These are phyloP conservation scores for Anoplophora glabripennis DNA, from an alignment of 1,140 invertebrate species.

Conservation along the genomic window DNA sequence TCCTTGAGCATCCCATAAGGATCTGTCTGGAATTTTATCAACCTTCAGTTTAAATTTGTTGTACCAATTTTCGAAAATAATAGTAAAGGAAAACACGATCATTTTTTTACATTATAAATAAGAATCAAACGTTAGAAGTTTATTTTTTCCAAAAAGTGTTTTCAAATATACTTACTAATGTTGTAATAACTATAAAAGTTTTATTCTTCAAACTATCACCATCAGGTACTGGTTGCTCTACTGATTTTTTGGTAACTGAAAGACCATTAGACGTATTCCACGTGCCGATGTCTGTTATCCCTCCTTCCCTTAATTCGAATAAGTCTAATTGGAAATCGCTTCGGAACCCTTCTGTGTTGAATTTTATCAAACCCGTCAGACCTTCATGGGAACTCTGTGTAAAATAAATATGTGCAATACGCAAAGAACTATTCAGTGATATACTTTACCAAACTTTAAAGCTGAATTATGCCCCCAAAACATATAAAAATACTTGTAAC, in stretches of 20 bases:
- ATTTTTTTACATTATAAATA: not conserved
- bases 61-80: not conserved
- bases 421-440: too few relatives aligned
- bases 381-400: constrained; percentile 52
- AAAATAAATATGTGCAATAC: too few relatives aligned
- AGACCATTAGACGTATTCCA: constrained; percentile 67
- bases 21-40: constrained; percentile 58
- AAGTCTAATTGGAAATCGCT: constrained; percentile 79
- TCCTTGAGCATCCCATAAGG: constrained; percentile 75
- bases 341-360: constrained; percentile 81
- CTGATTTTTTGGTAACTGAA: constrained; percentile 48
- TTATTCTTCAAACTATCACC: constrained; percentile 66
- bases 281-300: constrained; percentile 68
- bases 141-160: not conserved
- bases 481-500: too few relatives aligned
- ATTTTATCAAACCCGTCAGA: constrained; percentile 78
- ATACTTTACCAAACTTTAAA: too few relatives aligned
- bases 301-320: constrained; percentile 67
- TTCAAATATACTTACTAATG: constrained; percentile 63
- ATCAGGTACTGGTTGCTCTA: constrained; percentile 44
- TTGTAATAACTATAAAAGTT: constrained; percentile 80
- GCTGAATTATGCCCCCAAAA: too few relatives aligned
- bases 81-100: not conserved
- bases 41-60: constrained; percentile 2
- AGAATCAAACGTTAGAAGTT: too few relatives aligned